These are phyloP conservation scores for Psix sp. DNA, from an alignment of 1,140 invertebrate species.

Conservation along the genomic window DNA sequence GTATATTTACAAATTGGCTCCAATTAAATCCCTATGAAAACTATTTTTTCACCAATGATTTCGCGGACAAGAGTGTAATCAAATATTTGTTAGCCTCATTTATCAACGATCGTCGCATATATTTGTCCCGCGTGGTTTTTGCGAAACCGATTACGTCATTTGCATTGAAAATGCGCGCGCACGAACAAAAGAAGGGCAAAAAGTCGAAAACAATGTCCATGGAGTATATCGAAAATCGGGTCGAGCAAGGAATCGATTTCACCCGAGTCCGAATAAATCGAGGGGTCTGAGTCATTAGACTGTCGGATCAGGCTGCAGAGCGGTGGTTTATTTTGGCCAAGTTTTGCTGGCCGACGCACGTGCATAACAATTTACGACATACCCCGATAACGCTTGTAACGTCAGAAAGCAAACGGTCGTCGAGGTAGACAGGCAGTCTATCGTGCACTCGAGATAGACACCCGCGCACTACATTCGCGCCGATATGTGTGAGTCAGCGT, in stretches of 20 bases:
- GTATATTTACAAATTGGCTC: conserved; percentile 17
- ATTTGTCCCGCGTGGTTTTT: no score
- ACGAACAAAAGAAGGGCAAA: not conserved
- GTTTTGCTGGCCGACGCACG: conserved; percentile 25
- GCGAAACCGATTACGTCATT: no score
- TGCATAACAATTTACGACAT: conserved; percentile 42
- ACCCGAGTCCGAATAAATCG: conserved; percentile 8
- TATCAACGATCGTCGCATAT: no score
- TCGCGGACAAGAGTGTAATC: not conserved
- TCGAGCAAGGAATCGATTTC: conserved; percentile 18
- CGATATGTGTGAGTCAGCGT: conserved; percentile 48
- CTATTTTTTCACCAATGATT: not conserved
- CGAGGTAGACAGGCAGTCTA: conserved; percentile 52
- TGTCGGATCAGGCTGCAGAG: conserved; percentile 1
- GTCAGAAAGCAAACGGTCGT: conserved; percentile 38
- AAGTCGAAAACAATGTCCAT: not conserved
- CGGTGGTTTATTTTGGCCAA: conserved; percentile 18
- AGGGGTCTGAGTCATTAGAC: conserved; percentile 12
- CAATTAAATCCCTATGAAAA: not conserved
- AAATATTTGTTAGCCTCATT: no score
- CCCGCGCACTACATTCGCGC: conserved; percentile 33
- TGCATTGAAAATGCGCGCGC: no score
- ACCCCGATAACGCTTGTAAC: conserved; percentile 37
- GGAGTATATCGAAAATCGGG: not conserved
- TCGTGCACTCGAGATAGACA: conserved; percentile 46